phyloP scores from a whole-genome alignment of 2,797 vertebrate species.

The Notolepis coatsorum region DNA sequence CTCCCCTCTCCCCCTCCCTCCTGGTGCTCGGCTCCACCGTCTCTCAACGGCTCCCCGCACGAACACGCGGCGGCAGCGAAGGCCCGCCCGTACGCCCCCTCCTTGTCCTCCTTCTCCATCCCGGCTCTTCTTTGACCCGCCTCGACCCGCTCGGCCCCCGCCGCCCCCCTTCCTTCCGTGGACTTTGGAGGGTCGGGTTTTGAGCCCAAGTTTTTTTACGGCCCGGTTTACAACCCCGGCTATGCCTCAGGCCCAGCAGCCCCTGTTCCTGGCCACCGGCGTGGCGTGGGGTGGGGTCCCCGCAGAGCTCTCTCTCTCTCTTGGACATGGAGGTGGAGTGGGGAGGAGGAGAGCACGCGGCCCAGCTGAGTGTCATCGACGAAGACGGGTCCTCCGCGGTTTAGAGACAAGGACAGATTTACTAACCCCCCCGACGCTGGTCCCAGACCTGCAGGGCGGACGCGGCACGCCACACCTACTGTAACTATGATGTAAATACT shows the following conservation, averaged over 20 bases:
- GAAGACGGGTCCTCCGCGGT: constrained; percentile 77
- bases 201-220: background rate
- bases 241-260: constrained; percentile 1
- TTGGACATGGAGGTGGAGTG: constrained; percentile 51
- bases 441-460: background rate
- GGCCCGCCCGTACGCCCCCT: constrained; percentile 26
- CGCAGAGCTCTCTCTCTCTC: constrained; percentile 33
- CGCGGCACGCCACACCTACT: constrained; percentile 42
- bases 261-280: constrained; percentile 25
- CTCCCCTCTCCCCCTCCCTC: background rate
- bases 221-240: background rate
- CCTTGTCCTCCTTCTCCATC: constrained; percentile 51
- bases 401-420: constrained; percentile 46
- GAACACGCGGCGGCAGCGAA: constrained; percentile 44
- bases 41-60: constrained; percentile 68
- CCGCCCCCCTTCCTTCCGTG: constrained; percentile 35
- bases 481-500: constrained; percentile 54
- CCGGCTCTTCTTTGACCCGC: constrained; percentile 29
- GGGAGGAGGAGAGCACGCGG: constrained; percentile 65
- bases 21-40: constrained; percentile 71
- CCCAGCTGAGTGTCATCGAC: constrained; percentile 81
- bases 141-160: constrained; percentile 38
- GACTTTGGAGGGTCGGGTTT: constrained; percentile 36
- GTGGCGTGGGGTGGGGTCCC: constrained; percentile 12
- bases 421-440: background rate